Conservation (phyloP, 2,888 invertebrate species). For the Ophion obscuratus region DNA sequence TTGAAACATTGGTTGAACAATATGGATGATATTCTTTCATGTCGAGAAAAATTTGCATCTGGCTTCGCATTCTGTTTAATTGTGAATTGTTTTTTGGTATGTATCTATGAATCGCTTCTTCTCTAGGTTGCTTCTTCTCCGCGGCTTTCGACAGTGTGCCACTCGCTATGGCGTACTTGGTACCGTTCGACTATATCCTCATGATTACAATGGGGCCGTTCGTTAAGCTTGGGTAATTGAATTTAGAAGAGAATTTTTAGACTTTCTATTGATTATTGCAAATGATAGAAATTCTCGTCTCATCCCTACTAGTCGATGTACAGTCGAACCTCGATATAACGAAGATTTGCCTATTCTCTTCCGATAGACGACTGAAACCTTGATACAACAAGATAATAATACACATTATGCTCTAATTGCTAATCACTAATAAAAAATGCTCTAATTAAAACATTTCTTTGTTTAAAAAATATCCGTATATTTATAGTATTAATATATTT, state of each 20-base stretch:
- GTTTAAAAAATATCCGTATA: too few relatives aligned
- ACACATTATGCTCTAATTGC: too few relatives aligned
- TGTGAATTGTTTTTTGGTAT: background rate
- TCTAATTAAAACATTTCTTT: too few relatives aligned
- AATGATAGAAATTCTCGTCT: too few relatives aligned
- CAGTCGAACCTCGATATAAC: too few relatives aligned
- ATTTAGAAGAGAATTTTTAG: background rate
- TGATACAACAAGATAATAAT: too few relatives aligned
- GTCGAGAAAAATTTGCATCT: background rate
- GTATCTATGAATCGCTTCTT: background rate
- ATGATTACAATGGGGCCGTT: constrained; percentile 96
- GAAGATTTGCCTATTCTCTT: too few relatives aligned
- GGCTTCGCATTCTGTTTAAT: background rate
- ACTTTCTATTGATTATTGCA: background rate
- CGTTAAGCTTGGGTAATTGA: constrained; percentile 90
- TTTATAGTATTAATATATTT: too few relatives aligned
- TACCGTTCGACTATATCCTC: constrained; percentile 93
- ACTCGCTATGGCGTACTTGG: constrained; percentile 92
- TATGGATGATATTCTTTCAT: too few relatives aligned
- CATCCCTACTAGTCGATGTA: too few relatives aligned
- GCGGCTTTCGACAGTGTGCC: constrained; percentile 93
- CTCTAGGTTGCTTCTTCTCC: constrained; percentile 92
- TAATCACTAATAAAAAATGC: too few relatives aligned
- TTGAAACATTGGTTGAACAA: background rate
- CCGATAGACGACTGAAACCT: too few relatives aligned